Evolutionary conservation across 2,113 vertebrate species (phyloP).

Genomic region (Melierax canorus): DNA sequence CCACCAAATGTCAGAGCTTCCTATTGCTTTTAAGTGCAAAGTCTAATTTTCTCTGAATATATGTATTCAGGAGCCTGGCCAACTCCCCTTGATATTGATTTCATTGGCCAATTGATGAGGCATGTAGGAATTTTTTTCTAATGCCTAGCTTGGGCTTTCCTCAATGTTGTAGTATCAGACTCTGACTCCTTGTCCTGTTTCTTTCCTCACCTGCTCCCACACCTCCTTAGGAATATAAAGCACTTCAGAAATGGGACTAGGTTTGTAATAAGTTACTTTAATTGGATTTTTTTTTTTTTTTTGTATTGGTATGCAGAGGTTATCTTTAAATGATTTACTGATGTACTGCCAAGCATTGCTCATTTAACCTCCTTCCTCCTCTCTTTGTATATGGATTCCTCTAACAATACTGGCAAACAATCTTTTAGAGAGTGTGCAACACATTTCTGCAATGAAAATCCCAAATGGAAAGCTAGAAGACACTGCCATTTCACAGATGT

Average conservation of each 20-base stretch:
- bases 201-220: background rate
- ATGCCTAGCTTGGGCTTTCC: background rate
- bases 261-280: constrained; percentile 39
- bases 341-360: constrained; percentile 25
- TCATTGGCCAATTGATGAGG: background rate
- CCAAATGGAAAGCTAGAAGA: background rate
- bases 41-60: background rate
- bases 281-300: constrained; percentile 20
- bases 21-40: constrained; percentile 7
- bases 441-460: background rate
- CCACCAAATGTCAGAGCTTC: constrained; percentile 1
- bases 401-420: background rate
- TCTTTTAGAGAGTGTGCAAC: background rate
- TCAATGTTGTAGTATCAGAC: background rate
- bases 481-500: background rate
- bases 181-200: background rate
- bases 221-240: background rate
- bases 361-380: constrained; percentile 23
- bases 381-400: background rate
- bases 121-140: background rate
- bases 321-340: constrained; percentile 41
- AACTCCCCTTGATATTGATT: background rate
- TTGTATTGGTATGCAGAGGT: constrained; percentile 29
- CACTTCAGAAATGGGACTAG: constrained; percentile 2
- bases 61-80: background rate